phyloP scores from a whole-genome alignment of 1,140 invertebrate species.

The Drosophila truncata region DNA sequence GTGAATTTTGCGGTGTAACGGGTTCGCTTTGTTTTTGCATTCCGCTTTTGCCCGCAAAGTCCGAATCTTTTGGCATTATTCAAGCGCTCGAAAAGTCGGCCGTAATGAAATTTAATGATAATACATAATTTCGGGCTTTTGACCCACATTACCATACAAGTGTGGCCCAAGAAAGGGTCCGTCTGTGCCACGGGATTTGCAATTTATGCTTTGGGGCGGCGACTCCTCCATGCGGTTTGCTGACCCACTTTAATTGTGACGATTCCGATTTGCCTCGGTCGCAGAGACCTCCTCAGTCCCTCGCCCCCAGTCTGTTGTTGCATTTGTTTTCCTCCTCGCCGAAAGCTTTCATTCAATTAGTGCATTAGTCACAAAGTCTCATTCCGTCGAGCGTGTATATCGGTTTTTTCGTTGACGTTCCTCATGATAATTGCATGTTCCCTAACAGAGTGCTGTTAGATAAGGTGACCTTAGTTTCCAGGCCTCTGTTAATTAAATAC shows the following conservation, averaged over 20 bases:
- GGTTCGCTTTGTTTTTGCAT: slow-evolving; percentile 58
- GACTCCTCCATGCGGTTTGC: slow-evolving; percentile 21
- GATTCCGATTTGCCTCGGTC: slow-evolving; percentile 29
- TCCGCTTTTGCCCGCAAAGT: slow-evolving; percentile 34
- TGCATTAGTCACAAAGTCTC: slow-evolving; percentile 69
- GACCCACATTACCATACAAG: slow-evolving; percentile 72
- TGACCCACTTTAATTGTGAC: slow-evolving; percentile 52
- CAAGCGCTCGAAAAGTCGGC: slow-evolving; percentile 58
- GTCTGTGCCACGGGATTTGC: slow-evolving; percentile 46
- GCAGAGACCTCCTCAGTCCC: not conserved
- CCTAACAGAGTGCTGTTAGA: slow-evolving; percentile 27
- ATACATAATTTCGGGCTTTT: slow-evolving; percentile 80
- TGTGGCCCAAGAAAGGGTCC: slow-evolving; percentile 57
- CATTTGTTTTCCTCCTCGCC: slow-evolving; percentile 36
- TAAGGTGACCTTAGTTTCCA: slow-evolving; percentile 8
- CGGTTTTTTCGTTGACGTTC: slow-evolving; percentile 51
- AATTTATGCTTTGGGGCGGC: slow-evolving; percentile 60
- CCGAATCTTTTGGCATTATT: slow-evolving; percentile 46
- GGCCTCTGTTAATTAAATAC: slow-evolving; percentile 11
- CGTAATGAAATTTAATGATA: slow-evolving; percentile 83
- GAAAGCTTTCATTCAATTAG: slow-evolving; percentile 63
- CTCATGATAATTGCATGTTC: slow-evolving; percentile 42
- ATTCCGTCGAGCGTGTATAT: slow-evolving; percentile 14
- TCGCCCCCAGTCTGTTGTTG: slow-evolving; percentile 11
- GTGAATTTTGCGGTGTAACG: slow-evolving; percentile 60